These are phyloP conservation scores for Aspiorhynchus laticeps DNA, from an alignment of 2,113 vertebrate species.

Conservation along the genomic window DNA sequence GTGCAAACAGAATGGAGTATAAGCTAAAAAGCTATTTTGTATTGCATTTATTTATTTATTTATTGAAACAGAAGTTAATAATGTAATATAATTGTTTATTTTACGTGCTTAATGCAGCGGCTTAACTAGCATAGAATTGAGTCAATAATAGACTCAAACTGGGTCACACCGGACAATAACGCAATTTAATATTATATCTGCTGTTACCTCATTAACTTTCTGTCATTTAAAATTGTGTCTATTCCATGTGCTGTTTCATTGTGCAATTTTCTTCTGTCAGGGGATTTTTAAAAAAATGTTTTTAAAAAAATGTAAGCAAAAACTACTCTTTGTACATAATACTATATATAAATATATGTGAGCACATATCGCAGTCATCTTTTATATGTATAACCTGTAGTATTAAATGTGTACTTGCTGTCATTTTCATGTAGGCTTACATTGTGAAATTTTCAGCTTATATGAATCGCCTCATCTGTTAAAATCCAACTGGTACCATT, in stretches of 20 bases:
- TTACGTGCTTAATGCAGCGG: neutral
- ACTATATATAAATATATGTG: slow-evolving; percentile 46
- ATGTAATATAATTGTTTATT: neutral
- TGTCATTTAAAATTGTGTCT: slow-evolving; percentile 62
- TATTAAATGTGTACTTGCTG: slow-evolving; percentile 58
- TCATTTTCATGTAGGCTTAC: slow-evolving; percentile 51
- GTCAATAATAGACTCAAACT: slow-evolving; percentile 4
- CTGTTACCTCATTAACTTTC: slow-evolving; percentile 33
- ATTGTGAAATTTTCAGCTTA: slow-evolving; percentile 48
- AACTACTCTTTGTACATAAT: slow-evolving; percentile 51
- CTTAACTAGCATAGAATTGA: neutral
- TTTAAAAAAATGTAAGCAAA: slow-evolving; percentile 49
- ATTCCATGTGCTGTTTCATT: slow-evolving; percentile 39
- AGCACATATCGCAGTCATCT: slow-evolving; percentile 49
- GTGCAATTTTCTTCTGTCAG: slow-evolving; percentile 55
- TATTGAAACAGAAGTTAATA: neutral
- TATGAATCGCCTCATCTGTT: slow-evolving; percentile 51
- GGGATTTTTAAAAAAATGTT: slow-evolving; percentile 60
- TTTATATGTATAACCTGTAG: slow-evolving; percentile 55
- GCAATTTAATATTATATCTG: slow-evolving; percentile 20
- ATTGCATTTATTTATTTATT: neutral
- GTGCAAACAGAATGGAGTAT: neutral
- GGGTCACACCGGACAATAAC: slow-evolving; percentile 31
- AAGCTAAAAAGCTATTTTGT: neutral
- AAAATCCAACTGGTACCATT: slow-evolving; percentile 39